These are phyloP conservation scores for Apodemia mormo DNA, from an alignment of 2,888 invertebrate genomes.

Conservation along the genomic window DNA sequence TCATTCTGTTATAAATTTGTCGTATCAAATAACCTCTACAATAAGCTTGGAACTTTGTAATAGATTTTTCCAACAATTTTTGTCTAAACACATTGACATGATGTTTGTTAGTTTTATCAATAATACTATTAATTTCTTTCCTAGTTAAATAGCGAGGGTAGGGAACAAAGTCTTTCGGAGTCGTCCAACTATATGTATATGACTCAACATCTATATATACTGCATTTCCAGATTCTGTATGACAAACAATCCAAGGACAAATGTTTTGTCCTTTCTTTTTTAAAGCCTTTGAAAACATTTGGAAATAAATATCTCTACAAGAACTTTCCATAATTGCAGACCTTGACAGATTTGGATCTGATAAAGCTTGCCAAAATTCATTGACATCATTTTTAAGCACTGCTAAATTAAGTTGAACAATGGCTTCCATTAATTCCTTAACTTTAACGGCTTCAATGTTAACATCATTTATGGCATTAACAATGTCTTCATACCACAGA, in stretches of 20 bases:
- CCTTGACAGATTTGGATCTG: conserved; percentile 51
- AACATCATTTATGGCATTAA: conserved; percentile 70
- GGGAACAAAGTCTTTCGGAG: conserved; percentile 75
- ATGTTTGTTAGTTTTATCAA: conserved; percentile 71
- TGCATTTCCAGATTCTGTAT: conserved; percentile 74
- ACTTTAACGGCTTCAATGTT: conserved; percentile 73
- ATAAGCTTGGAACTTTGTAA: conserved; percentile 82
- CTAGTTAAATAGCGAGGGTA: conserved; percentile 71
- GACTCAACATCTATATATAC: conserved; percentile 79
- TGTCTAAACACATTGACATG: conserved; percentile 68
- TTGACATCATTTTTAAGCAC: conserved; percentile 64
- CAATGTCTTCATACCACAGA: conserved; percentile 83
- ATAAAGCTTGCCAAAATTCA: conserved; percentile 64
- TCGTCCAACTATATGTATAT: conserved; percentile 72
- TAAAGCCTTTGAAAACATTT: conserved; percentile 68
- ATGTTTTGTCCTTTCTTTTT: conserved; percentile 69
- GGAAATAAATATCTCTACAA: conserved; percentile 72
- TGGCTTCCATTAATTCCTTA: conserved; percentile 67
- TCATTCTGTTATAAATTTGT: conserved; percentile 62
- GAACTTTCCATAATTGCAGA: conserved; percentile 54
- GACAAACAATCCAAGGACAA: conserved; percentile 77
- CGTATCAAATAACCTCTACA: conserved; percentile 83
- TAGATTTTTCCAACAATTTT: conserved; percentile 61
- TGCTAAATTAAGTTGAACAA: conserved; percentile 69
- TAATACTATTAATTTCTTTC: conserved; percentile 62